These are phyloP conservation scores for Hydrocynus forskahlii DNA, from an alignment of 2,797 vertebrate species.

Conservation along the genomic window DNA sequence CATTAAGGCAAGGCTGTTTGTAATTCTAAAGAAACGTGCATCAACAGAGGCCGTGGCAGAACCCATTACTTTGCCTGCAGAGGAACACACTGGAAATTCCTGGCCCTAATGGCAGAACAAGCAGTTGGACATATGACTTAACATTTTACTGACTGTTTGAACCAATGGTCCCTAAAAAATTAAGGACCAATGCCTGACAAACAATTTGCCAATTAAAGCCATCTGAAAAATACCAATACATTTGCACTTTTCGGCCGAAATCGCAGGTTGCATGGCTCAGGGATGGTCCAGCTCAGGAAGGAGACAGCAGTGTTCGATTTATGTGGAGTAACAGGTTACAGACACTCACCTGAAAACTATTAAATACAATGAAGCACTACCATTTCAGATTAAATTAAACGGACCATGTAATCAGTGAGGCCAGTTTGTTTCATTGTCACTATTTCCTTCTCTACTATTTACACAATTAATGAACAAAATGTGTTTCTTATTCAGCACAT, in stretches of 20 bases:
- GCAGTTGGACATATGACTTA: too few relatives aligned
- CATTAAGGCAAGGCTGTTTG: too few relatives aligned
- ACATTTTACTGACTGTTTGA: too few relatives aligned
- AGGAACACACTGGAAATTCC: too few relatives aligned
- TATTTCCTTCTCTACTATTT: neutral
- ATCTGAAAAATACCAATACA: neutral
- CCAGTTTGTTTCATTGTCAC: constrained; percentile 43
- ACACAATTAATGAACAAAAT: constrained; percentile 6
- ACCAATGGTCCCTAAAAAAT: too few relatives aligned
- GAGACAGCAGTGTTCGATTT: constrained; percentile 62
- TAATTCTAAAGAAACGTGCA: neutral
- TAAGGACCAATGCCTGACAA: too few relatives aligned
- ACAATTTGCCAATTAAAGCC: too few relatives aligned
- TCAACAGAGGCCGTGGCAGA: neutral
- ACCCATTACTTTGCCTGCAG: neutral
- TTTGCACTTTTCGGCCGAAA: constrained; percentile 25
- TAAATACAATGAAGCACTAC: constrained; percentile 59
- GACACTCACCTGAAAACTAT: constrained; percentile 58
- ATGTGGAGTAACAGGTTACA: constrained; percentile 65
- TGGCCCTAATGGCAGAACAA: neutral
- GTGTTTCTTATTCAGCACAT: neutral
- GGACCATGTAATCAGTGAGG: constrained; percentile 46
- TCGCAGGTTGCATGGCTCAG: constrained; percentile 41
- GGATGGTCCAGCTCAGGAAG: constrained; percentile 55
- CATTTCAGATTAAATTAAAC: constrained; percentile 60